These are phyloP conservation scores for Stenurella melanura DNA, from an alignment of 2,888 invertebrate genomes.

Conservation along the genomic window DNA sequence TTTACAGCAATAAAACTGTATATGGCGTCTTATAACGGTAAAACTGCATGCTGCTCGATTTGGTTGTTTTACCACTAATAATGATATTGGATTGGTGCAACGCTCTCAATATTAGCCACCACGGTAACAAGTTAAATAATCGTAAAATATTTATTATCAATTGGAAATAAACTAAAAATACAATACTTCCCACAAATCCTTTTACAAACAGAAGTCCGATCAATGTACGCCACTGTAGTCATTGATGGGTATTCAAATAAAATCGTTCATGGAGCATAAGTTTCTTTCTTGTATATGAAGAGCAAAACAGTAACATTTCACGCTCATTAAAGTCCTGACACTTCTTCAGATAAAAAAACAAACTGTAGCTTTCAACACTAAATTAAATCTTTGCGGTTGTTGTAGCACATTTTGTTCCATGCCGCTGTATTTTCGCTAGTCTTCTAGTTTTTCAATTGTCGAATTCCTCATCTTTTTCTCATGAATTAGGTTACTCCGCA, in stretches of 20 bases:
- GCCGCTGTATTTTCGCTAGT: not conserved
- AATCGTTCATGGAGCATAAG: not conserved
- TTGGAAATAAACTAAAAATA: too few species aligned
- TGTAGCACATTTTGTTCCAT: not conserved
- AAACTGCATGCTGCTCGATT: too few species aligned
- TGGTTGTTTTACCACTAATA: too few species aligned
- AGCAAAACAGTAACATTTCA: slow-evolving; percentile 12
- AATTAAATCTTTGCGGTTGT: slow-evolving; percentile 2
- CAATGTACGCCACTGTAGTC: not conserved
- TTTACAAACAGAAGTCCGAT: not conserved
- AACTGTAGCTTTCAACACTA: not conserved
- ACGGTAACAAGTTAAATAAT: too few species aligned
- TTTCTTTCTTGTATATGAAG: not conserved
- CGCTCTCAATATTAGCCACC: too few species aligned
- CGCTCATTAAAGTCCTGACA: not conserved
- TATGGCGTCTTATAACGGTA: too few species aligned
- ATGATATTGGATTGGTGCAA: too few species aligned
- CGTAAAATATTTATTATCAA: too few species aligned
- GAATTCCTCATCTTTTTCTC: not conserved
- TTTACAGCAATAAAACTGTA: too few species aligned
- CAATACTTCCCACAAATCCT: not conserved
- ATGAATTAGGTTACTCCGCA: not conserved
- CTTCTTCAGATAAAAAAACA: not conserved
- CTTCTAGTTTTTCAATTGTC: not conserved
- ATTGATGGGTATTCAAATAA: not conserved